phyloP scores from a whole-genome alignment of 2,888 invertebrate genomes.

The Ennomos fuscantarius region DNA sequence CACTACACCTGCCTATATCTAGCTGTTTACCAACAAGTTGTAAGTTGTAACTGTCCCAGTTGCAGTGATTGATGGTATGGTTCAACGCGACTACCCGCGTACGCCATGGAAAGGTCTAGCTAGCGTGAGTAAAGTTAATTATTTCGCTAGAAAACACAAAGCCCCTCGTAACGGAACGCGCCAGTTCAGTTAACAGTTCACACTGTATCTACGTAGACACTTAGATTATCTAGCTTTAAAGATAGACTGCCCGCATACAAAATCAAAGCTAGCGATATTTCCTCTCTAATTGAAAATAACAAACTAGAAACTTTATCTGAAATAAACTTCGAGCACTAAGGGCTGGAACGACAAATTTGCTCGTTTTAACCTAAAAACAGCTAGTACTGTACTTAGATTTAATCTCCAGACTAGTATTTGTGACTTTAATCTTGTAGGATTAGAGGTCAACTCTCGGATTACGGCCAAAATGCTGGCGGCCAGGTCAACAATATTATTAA shows the following conservation, averaged over 20 bases:
- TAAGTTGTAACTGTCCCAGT: slow-evolving; percentile 17
- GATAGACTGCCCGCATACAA: too few relatives aligned
- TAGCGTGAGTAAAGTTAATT: slow-evolving; percentile 55
- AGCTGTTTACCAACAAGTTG: slow-evolving; percentile 31
- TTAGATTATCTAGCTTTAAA: too few relatives aligned
- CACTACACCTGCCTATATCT: slow-evolving; percentile 1
- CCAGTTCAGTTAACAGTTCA: slow-evolving; percentile 41
- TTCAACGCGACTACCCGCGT: slow-evolving; percentile 35
- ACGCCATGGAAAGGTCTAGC: slow-evolving; percentile 41
- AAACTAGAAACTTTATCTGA: slow-evolving; percentile 6
- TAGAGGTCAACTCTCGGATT: slow-evolving; percentile 18
- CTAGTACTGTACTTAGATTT: not conserved
- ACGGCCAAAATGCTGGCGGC: slow-evolving; percentile 16
- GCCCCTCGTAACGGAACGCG: slow-evolving; percentile 37
- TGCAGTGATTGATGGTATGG: slow-evolving; percentile 29
- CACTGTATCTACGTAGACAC: slow-evolving; percentile 1
- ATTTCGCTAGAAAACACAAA: slow-evolving; percentile 49
- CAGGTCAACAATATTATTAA: not conserved
- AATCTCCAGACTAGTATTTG: slow-evolving; percentile 13
- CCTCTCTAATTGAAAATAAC: too few relatives aligned
- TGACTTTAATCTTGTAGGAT: slow-evolving; percentile 18
- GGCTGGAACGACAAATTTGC: slow-evolving; percentile 1
- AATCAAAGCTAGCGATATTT: too few relatives aligned
- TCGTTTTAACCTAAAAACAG: slow-evolving; percentile 9
- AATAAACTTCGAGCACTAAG: not conserved